Evolutionary conservation across 2,888 invertebrate genomes (phyloP), one percentile per base, ranked within the genome.

Genomic region (Agrotis exclamationis): DNA sequence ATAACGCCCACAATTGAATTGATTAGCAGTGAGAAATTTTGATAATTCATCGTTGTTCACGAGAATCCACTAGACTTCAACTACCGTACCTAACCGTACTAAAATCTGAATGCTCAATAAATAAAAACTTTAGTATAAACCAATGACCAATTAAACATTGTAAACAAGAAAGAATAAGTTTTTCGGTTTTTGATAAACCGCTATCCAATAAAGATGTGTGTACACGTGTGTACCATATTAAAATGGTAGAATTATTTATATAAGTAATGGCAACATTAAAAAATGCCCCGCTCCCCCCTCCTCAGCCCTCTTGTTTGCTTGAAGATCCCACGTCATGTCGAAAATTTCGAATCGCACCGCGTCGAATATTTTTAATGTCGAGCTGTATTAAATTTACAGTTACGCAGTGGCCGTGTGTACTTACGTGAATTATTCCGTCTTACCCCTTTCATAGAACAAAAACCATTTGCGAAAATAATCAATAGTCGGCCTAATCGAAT

Each of bases 291-390:
- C 62, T n/a, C 3, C n/a, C 60, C n/a, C 4, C 33, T n/a, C 53
- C 22, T 14, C 28, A 4, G 45, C 44, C 20, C 33, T 47, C 20
- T 54, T 54, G 50, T 33, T 57, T 75, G 57, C 2, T 16, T 6
- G 28, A 51, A 39, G 59, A 60, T 70, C 83, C 83, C 81, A 83
- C 83, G 83, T 82, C 83, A 83, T 82, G 75, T 70, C n/a, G 68
- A 7, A 22, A 58, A 44, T 63, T 33, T 48, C 24, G 45, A 79
- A 57, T 48, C 51, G 70, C 66, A 69, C 74, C 48, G 72, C 67
- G 70, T 79, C 53, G 44, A 63, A 47, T 60, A 58, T 51, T 58
- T 51, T 33, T 48, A 53, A 16, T 58, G 64, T 53, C 28, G 20
- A 57, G 13, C 39, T 57, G 14, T 57, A n/a, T 4, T 56, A 39